Evolutionary conservation across 2,888 invertebrate species (phyloP).

Genomic region (Eurois occulta): DNA sequence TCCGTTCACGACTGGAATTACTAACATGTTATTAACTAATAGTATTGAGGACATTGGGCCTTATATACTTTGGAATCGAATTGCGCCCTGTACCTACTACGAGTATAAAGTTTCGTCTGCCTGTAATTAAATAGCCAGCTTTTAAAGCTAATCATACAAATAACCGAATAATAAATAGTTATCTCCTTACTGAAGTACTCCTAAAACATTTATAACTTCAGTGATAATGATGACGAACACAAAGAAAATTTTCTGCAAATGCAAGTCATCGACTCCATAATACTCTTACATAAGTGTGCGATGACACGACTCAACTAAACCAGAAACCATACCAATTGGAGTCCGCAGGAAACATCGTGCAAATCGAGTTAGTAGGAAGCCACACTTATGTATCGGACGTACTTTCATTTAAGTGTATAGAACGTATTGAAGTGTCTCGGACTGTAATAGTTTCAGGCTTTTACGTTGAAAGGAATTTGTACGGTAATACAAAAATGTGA

Average conservation of each 20-base stretch:
- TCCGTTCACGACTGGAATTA: neutral
- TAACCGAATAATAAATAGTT: neutral
- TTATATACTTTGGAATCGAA: neutral
- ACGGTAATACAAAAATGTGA: neutral
- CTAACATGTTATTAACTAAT: neutral
- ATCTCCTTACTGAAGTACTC: neutral
- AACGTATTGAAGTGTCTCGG: constrained; percentile 57
- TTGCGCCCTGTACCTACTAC: neutral
- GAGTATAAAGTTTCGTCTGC: neutral
- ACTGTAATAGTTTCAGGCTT: constrained; percentile 23
- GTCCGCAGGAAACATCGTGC: constrained; percentile 78
- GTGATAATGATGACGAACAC: neutral
- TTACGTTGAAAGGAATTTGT: constrained; percentile 21
- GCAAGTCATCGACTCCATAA: constrained; percentile 47
- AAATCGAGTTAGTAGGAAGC: constrained; percentile 87
- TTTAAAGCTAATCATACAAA: neutral
- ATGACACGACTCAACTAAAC: constrained; percentile 64
- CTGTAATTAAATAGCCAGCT: neutral
- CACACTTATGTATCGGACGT: constrained; percentile 77
- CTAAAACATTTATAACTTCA: neutral
- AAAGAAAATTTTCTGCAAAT: constrained; percentile 8
- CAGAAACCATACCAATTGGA: constrained; percentile 81
- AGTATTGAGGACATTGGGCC: neutral
- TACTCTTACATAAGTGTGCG: constrained; percentile 46
- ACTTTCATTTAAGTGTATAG: constrained; percentile 41